Percentiles rank a stretch among this genome's conserved stretches.
phyloP scores from a whole-genome alignment of 2,888 invertebrate genomes.

The Tetragonisca angustula region DNA sequence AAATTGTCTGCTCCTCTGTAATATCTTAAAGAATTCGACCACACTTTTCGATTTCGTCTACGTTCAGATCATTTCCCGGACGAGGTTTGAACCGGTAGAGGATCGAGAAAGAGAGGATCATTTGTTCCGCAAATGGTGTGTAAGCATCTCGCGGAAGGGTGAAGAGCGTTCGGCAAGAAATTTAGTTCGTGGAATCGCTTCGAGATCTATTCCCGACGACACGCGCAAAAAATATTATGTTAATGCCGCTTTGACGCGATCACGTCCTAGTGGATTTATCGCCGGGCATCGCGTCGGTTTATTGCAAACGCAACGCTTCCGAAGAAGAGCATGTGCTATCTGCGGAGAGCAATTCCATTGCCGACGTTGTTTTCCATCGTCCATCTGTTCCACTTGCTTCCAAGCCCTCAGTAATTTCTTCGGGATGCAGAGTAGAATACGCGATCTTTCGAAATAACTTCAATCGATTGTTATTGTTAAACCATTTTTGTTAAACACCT shows the following conservation, averaged over 20 bases:
- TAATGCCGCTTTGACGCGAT: constrained; percentile 25
- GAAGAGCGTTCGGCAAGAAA: constrained; percentile 27
- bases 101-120: not conserved
- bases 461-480: no score
- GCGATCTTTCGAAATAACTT: constrained; percentile 14
- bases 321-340: constrained; percentile 16
- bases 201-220: not conserved
- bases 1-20: not conserved
- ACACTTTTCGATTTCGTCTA: not conserved
- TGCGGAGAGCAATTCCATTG: not conserved
- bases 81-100: not conserved
- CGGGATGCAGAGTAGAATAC: constrained; percentile 9
- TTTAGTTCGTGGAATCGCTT: constrained; percentile 19
- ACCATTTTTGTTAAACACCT: not conserved
- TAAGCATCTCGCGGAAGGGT: constrained; percentile 6
- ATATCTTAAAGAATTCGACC: constrained; percentile 1
- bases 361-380: constrained; percentile 37
- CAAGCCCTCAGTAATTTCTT: constrained; percentile 23
- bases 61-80: constrained; percentile 4
- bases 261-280: constrained; percentile 40
- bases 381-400: constrained; percentile 37
- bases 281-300: constrained; percentile 3
- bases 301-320: constrained; percentile 17
- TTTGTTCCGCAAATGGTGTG: not conserved
- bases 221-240: constrained; percentile 38